Percentiles rank a stretch among this genome's conserved stretches.
Evolutionary conservation across 1,140 invertebrate genomes (phyloP).

Genomic region (Catajapyx aquilonaris): DNA sequence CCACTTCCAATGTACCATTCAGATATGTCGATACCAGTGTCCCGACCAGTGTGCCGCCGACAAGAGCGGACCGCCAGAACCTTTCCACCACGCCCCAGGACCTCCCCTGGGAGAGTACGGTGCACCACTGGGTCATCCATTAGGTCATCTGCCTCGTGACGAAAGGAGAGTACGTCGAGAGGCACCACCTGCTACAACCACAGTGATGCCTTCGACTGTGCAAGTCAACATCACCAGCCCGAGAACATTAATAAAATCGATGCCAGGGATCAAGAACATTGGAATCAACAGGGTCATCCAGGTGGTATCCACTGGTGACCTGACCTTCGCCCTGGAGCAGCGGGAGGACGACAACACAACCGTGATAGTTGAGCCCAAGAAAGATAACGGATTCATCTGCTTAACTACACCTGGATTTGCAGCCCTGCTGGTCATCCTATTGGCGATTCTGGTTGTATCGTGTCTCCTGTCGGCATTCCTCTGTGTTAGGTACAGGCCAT

Average conservation of each 20-base stretch:
- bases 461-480: slow-evolving; percentile 64
- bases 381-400: slow-evolving; percentile 49
- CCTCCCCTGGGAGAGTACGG: slow-evolving; percentile 7
- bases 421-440: slow-evolving; percentile 53
- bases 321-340: slow-evolving; percentile 50
- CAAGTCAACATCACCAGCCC: too few species aligned
- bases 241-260: too few species aligned
- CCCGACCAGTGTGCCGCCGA: slow-evolving; percentile 65
- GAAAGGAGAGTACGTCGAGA: slow-evolving; percentile 33
- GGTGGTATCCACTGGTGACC: slow-evolving; percentile 65
- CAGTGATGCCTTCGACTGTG: too few species aligned
- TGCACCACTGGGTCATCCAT: slow-evolving; percentile 14
- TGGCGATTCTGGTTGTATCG: slow-evolving; percentile 56
- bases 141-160: slow-evolving; percentile 40
- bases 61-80: slow-evolving; percentile 39
- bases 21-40: slow-evolving; percentile 80
- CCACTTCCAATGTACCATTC: slow-evolving; percentile 88
- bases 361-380: slow-evolving; percentile 45
- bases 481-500: slow-evolving; percentile 33
- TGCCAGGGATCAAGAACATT: slow-evolving; percentile 41
- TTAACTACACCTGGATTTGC: slow-evolving; percentile 82
- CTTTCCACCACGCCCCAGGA: slow-evolving; percentile 15
- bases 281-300: slow-evolving; percentile 62
- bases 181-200: slow-evolving; percentile 21
- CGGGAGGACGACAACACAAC: slow-evolving; percentile 25